phyloP scores from a whole-genome alignment of 2,888 invertebrate species.

The Willowsia nigromaculata region DNA sequence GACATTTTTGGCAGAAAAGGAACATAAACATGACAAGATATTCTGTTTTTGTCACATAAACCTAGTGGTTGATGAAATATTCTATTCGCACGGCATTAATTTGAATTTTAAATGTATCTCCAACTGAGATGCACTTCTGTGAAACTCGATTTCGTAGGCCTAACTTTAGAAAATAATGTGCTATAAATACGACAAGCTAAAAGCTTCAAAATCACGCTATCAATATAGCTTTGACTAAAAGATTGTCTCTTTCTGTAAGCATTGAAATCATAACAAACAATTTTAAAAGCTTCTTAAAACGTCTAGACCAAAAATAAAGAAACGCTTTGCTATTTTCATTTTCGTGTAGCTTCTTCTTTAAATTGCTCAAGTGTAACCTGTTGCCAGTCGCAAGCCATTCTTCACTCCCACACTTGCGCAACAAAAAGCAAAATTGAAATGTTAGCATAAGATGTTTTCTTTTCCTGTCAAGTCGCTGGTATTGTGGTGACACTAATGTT shows the following conservation, averaged over 20 bases:
- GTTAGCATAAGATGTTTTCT: conserved; percentile 37
- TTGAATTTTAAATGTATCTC: not conserved
- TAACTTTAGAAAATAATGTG: not conserved
- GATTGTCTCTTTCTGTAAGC: no score
- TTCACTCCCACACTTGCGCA: not conserved
- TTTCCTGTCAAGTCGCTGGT: conserved; percentile 28
- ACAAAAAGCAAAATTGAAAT: conserved; percentile 34
- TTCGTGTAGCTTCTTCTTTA: not conserved
- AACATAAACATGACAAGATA: conserved; percentile 18
- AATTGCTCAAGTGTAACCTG: conserved; percentile 28
- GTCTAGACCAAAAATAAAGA: not conserved
- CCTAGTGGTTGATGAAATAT: not conserved
- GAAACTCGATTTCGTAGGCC: not conserved
- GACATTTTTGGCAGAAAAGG: conserved; percentile 28
- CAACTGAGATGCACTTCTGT: not conserved
- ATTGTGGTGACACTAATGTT: conserved; percentile 35
- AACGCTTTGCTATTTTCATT: not conserved
- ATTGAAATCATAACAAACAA: no score
- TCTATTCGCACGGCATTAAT: not conserved
- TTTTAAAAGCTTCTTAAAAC: not conserved
- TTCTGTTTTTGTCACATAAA: conserved; percentile 6
- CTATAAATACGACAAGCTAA: no score
- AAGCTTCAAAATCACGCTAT: no score
- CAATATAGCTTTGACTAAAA: no score
- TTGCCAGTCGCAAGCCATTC: conserved; percentile 40